Conservation (phyloP, 1,140 invertebrate genomes). For the Caerostris darwini region DNA sequence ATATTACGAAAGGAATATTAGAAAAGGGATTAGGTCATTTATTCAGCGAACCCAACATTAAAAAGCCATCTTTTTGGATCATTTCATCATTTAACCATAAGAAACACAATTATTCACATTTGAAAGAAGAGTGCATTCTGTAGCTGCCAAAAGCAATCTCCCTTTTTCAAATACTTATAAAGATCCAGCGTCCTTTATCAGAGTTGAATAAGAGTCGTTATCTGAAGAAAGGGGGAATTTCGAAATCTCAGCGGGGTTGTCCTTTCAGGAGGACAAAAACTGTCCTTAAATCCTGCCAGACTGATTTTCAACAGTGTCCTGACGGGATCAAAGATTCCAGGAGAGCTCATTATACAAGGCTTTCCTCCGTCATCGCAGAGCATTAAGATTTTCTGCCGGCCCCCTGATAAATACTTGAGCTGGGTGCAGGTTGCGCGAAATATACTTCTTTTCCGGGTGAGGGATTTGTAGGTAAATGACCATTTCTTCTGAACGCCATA, state of each 20-base stretch:
- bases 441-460: too few relatives aligned
- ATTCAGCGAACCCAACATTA: too few relatives aligned
- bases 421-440: too few relatives aligned
- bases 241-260: conserved; percentile 19
- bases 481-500: too few relatives aligned
- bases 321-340: not conserved
- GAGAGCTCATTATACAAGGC: conserved; percentile 4
- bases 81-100: not conserved
- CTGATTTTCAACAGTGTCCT: conserved; percentile 19
- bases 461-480: too few relatives aligned
- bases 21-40: too few relatives aligned
- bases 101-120: not conserved
- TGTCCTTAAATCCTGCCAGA: not conserved
- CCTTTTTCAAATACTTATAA: not conserved
- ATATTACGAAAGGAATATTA: too few relatives aligned
- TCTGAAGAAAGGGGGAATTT: not conserved
- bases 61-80: too few relatives aligned
- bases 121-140: not conserved
- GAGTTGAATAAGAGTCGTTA: conserved; percentile 10
- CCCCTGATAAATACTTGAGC: conserved; percentile 13
- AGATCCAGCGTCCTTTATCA: not conserved
- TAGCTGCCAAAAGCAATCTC: not conserved
- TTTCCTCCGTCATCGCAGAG: not conserved
- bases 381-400: conserved; percentile 3
- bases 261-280: not conserved